Percentiles rank a stretch among this genome's conserved stretches.
phyloP scores from a whole-genome alignment of 2,113 vertebrate genomes.

The Choloepus hoffmanni region DNA sequence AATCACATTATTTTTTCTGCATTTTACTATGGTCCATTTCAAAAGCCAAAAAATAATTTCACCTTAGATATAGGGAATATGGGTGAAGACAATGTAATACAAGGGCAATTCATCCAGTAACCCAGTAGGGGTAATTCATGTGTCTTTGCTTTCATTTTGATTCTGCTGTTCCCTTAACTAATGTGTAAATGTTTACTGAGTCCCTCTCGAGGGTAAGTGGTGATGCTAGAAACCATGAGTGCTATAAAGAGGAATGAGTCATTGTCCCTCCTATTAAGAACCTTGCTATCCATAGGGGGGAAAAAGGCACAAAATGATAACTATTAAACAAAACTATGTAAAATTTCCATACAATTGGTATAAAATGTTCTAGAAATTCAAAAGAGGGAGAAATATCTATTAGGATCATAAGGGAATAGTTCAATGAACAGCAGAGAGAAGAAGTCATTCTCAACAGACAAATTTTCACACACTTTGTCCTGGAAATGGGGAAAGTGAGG shows the following conservation, averaged over 20 bases:
- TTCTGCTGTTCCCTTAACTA: background rate
- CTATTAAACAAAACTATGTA: background rate
- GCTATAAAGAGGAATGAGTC: background rate
- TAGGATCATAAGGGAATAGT: too few species aligned
- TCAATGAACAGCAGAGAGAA: too few species aligned
- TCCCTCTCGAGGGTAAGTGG: accelerated
- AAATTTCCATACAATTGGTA: background rate
- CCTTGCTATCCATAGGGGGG: background rate
- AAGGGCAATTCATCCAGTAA: background rate
- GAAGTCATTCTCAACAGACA: too few species aligned
- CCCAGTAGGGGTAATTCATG: background rate
- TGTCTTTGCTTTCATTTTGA: background rate
- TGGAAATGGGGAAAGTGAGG: too few species aligned
- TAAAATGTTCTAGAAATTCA: too few species aligned
- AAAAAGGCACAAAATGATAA: background rate
- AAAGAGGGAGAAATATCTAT: too few species aligned
- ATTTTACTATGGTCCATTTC: background rate
- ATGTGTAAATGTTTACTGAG: background rate
- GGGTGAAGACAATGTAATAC: background rate
- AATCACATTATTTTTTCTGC: background rate
- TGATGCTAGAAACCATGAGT: background rate
- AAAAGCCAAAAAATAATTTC: constrained; percentile 3
- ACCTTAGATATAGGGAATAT: background rate
- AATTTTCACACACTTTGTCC: too few species aligned
- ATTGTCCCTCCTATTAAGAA: background rate